Evolutionary conservation across 1,140 invertebrate genomes (phyloP), one percentile per base, ranked within the genome.

Genomic region (Musca vetustissima): DNA sequence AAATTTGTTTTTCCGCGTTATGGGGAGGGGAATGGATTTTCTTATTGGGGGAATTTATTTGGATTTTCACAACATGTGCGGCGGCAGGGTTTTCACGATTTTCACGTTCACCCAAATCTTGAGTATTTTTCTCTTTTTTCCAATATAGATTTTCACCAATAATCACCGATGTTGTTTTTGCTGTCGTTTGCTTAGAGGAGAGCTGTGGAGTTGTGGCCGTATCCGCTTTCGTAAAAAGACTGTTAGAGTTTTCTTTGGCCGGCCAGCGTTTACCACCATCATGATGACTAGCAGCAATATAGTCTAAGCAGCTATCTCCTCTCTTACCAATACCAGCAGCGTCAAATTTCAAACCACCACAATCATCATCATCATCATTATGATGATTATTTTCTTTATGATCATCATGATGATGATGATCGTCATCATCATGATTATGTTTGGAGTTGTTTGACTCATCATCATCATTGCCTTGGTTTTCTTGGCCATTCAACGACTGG

Each of bases 181-280:
- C n/a, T n/a, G n/a, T 77, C 3, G 24, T 28, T 32, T 24, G 24
- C 24, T 28, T 61, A 17, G 57, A 19, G 6, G 3, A 9, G 36
- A 43, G 36, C 36, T 52, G 17, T 6, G 28, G 19, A 61, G 57
- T 61, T 36, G 57, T 55, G 6, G 75, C 59, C 67, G 66, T 67
- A 68, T 73, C 70, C 57, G 71, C 55, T 69, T 67, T 49, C 64
- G 69, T 70, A 55, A 25, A 49, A 17, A 59, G 66, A 68, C 66
- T 61, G 55, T 52, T 70, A 22, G 66, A 61, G 25, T 49, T 52
- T 66, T 66, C 48, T 25, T 57, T 70, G 76, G 75, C 74, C 28
- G 36, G 75, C 76, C 74, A 79, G 72, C 74, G 77, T 73, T 79
- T 70, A 75, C 76, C 77, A 75, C 8, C 77, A 74, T n/a, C n/a